These are phyloP conservation scores for Lycophotia porphyrea DNA, from an alignment of 2,888 invertebrate genomes.

Conservation along the genomic window DNA sequence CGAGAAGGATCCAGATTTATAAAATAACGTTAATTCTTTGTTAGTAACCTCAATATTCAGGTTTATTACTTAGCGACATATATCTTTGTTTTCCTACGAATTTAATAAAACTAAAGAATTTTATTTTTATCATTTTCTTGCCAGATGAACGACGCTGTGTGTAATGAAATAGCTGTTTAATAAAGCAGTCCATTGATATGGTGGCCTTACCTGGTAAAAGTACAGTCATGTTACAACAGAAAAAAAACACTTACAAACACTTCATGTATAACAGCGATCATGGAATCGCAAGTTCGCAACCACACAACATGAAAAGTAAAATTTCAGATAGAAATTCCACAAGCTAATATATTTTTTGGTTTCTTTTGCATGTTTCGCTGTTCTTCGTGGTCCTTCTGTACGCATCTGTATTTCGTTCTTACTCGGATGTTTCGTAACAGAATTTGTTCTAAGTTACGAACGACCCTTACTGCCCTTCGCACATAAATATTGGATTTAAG, in stretches of 20 bases:
- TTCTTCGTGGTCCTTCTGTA: slow-evolving; percentile 9
- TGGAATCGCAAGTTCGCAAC: not conserved
- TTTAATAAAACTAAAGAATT: not conserved
- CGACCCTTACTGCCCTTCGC: slow-evolving; percentile 6
- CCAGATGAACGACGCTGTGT: slow-evolving; percentile 12
- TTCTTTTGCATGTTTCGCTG: not conserved
- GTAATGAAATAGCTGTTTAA: slow-evolving; percentile 39
- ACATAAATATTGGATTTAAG: slow-evolving; percentile 38
- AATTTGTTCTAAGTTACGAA: slow-evolving; percentile 34
- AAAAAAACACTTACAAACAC: not conserved
- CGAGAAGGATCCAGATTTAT: not conserved
- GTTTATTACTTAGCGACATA: not conserved
- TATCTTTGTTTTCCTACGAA: not conserved
- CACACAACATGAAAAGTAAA: not conserved
- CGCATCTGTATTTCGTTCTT: slow-evolving; percentile 5
- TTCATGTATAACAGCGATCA: not conserved
- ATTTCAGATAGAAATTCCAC: not conserved
- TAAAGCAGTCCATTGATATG: slow-evolving; percentile 34
- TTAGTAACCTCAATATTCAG: not conserved
- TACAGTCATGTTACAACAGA: not conserved
- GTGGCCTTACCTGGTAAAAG: not conserved
- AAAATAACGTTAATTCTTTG: not conserved
- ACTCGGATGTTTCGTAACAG: slow-evolving; percentile 27
- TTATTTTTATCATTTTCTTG: too few relatives aligned
- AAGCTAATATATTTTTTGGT: not conserved